A percentile compares a stretch with the other conserved stretches of the same genome.
phyloP scores from a whole-genome alignment of 2,113 vertebrate genomes.

The Istiophorus platypterus region DNA sequence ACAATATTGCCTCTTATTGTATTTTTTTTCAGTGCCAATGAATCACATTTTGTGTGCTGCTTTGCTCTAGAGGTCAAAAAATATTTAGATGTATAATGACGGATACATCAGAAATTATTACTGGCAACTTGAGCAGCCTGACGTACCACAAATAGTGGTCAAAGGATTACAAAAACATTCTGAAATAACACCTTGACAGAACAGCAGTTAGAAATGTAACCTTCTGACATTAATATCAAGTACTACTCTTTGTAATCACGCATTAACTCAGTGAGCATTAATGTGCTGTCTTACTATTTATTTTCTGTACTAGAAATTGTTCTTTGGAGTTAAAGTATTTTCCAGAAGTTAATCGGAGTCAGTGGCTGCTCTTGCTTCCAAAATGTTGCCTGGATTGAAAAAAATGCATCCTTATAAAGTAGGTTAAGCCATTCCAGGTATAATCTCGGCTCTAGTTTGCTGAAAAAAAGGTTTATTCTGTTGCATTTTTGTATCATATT shows the following conservation, averaged over 20 bases:
- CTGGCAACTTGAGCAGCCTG: background rate
- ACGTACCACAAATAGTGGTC: background rate
- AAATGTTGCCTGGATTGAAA: background rate
- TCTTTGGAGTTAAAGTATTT: too few species aligned
- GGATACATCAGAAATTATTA: background rate
- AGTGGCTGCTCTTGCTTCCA: too few species aligned
- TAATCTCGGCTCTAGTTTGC: background rate
- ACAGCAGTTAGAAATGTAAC: background rate
- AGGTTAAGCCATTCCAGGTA: conserved; percentile 7
- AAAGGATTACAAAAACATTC: background rate
- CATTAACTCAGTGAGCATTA: too few species aligned
- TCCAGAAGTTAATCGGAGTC: too few species aligned
- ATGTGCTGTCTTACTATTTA: too few species aligned
- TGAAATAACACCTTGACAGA: background rate
- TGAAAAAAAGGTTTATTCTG: background rate
- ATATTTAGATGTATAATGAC: background rate
- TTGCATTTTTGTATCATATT: background rate
- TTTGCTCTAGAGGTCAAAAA: background rate
- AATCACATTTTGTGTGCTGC: background rate
- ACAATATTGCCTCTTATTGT: background rate
- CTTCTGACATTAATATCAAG: background rate
- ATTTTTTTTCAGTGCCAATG: background rate
- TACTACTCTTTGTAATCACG: background rate
- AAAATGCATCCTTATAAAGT: background rate
- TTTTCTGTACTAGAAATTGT: too few species aligned